Evolutionary conservation across 2,888 invertebrate genomes (phyloP), one percentile per base, ranked within the genome.

Genomic region (Latheticus oryzae): DNA sequence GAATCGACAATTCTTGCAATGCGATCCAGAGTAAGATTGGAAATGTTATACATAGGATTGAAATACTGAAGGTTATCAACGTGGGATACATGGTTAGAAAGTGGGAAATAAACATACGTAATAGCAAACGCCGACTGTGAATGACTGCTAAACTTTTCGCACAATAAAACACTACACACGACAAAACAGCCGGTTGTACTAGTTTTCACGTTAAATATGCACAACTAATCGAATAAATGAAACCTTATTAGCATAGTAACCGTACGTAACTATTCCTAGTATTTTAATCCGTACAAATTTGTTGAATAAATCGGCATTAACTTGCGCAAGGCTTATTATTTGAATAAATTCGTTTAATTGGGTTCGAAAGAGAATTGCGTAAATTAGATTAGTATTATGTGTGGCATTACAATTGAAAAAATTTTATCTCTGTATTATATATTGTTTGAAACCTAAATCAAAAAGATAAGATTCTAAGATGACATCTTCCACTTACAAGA

Each of bases 161-260:
- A 47, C 33, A 47, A 45, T 45, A 45, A 45, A 45, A 43, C 43
- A 8, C 38, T 2, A n/a, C n/a, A 43, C 43, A 8, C 3, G 16
- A 28, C 43, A 30, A 1, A 43, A 45, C 21, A 23, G 32, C 45
- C 15, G 9, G 30, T 8, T 19, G 45, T 16, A 45, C 45, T 45
- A 45, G 45, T 45, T 45, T 45, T 45, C 45, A 45, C 45, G 45
- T 32, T 11, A 45, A 45, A 32, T 32, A 45, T 45, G 45, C 45
- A 45, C 30, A 12, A 45, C 45, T 45, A 45, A 45, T 45, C 45
- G 21, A 45, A 45, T 45, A 45, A 45, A 30, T 45, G 45, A 45
- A 45, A 45, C 32, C 45, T 45, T 32, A 45, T 45, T 45, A 32
- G 45, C 45, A 30, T 45, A 45, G 19, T 15, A 45, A 32, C 19